Base-by-base conservation (phyloP, 2,797 vertebrate species). In the Pterois miles region DNA sequence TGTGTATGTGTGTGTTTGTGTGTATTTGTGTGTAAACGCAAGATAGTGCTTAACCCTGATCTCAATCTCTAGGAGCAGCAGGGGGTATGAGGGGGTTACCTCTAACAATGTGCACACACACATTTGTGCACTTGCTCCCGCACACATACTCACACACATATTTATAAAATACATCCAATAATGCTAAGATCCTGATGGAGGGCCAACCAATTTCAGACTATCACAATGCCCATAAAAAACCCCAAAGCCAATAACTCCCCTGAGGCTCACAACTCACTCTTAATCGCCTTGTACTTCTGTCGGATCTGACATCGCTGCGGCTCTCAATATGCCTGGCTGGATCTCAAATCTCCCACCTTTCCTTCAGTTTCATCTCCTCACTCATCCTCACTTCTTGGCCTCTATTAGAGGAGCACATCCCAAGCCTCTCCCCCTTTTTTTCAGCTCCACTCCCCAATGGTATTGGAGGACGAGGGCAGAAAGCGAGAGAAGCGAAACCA, bases 1-100 rank as follows among this genome's bases (percentile, higher is more conserved):
- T 74, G 66, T 60, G 65, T 62, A 50, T 40, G 52, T 65, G 81
- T 65, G 59, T 36, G 59, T 65, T 40, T 69, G 67, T 33, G 63
- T 65, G 54, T 56, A 46, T 65, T 48, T 84, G 67, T 69, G 80
- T 72, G 43, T 23, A 22, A 38, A 18, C 1, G 38, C 18, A 80
- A 84, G 81, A 73, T 56, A 79, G 69, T 80, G 74, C 76, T 85
- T 88, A 83, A 88, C 77, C 80, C 72, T 58, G 75, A 86, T 88
- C 74, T 85, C 65, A 74, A 80, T 86, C 74, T 85, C 75, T 22
- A 22, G 50, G 56, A 81, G 25, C 77, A 79, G 80, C 73, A 56
- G 79, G 81, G 75, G 70, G 36, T 56, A 38, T 52, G n/a, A 85
- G 8, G 66, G 74, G 71, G 67, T 84, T 82, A 78, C 54, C 46